Evolutionary conservation across 2,888 invertebrate species (phyloP).

Genomic region (Mamestra brassicae): DNA sequence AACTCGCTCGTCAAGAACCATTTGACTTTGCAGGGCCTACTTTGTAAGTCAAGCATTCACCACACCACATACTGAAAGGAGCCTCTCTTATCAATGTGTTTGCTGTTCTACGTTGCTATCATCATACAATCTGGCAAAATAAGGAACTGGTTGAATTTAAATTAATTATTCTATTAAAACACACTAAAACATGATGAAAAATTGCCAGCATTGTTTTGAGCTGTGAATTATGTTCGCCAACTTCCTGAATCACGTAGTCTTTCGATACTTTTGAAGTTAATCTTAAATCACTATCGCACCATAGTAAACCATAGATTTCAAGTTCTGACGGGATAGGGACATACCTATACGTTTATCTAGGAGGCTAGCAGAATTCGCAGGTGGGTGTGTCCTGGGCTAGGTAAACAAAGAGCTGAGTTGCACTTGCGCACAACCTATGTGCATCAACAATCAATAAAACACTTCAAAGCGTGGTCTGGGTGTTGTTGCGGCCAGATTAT

Average conservation of each 20-base stretch:
- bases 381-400: slow-evolving; percentile 27
- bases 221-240: too few relatives aligned
- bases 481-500: neutral
- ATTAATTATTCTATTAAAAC: neutral
- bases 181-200: neutral
- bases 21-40: neutral
- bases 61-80: neutral
- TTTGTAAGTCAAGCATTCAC: neutral
- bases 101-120: neutral
- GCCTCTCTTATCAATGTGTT: neutral
- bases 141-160: neutral
- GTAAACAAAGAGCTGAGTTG: slow-evolving; percentile 31
- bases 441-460: slow-evolving; percentile 50
- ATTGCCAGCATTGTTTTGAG: neutral
- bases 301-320: neutral
- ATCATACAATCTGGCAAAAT: neutral
- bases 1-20: neutral
- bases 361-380: neutral
- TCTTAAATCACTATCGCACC: neutral
- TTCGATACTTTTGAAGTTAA: neutral
- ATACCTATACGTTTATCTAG: neutral
- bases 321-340: neutral
- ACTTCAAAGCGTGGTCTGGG: slow-evolving; percentile 6
- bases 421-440: slow-evolving; percentile 54
- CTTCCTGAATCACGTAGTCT: neutral